Base-by-base conservation (phyloP, 2,888 invertebrate genomes). In the Perdita meconis region DNA sequence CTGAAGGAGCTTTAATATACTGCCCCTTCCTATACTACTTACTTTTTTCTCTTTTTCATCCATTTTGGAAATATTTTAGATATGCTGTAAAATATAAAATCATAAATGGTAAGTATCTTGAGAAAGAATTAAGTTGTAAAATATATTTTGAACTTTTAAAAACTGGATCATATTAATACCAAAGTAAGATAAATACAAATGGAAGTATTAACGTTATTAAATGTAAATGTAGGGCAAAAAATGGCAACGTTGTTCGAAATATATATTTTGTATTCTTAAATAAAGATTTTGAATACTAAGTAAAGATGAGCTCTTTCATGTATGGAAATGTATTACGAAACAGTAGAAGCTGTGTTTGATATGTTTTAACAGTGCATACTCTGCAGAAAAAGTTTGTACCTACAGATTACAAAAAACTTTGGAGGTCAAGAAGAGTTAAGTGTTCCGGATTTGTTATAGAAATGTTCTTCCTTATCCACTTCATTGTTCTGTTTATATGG, bases 1-100 rank as follows among this genome's bases (percentile, higher is more conserved):
- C 12, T 24, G 8, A 8, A 55, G 2, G 13, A 75, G 8, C 34
- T 53, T 53, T 16, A 75, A 38, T 0, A 42, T 1, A 12, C 0
- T 0, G 2, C 73, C 73, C n/a, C 65, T 30, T 47, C 74, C 74
- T 22, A 16, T 40, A 1, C 64, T 38, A 16, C 1, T 1, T 1
- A 2, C 1, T 10, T 36, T 51, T 3, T n/a, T n/a, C n/a, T 4
- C 2, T 5, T 34, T 24, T 0, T 57, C n/a, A 0, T 0, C 12
- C n/a, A n/a, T n/a, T n/a, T n/a, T n/a, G n/a, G n/a, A n/a, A n/a
- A n/a, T n/a, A n/a, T n/a, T n/a, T n/a, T n/a, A n/a, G n/a, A n/a
- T n/a, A n/a, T n/a, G n/a, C n/a, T n/a, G n/a, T n/a, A n/a, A n/a
- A n/a, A n/a, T n/a, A n/a, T n/a, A n/a, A n/a, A n/a, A n/a, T n/a